Conservation (phyloP, 64 coral and sea anemone genomes). For the Pachyseris speciosa region DNA sequence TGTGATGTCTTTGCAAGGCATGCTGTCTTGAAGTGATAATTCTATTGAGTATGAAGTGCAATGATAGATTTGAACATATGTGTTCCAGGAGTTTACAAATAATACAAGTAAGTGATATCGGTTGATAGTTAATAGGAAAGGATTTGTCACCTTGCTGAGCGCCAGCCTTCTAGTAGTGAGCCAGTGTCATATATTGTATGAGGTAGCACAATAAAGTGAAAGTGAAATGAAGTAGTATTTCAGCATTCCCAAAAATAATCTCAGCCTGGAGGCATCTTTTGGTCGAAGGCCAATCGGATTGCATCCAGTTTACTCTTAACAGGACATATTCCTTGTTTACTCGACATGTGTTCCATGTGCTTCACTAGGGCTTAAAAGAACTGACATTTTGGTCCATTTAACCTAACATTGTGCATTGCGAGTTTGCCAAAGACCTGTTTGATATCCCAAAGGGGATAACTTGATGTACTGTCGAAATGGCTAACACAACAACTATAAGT, state of each 20-base stretch:
- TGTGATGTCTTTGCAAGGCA: conserved; percentile 15
- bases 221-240: conserved; percentile 57
- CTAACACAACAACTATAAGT: no score
- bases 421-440: conserved; percentile 15
- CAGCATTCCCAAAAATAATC: conserved; percentile 22
- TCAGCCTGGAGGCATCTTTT: conserved; percentile 29
- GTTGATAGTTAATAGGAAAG: conserved; percentile 36
- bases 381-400: conserved; percentile 11
- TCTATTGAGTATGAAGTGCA: neutral
- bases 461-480: no score
- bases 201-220: no score
- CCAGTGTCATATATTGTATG: no score
- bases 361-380: conserved; percentile 1
- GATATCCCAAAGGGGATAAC: no score
- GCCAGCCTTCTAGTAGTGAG: conserved; percentile 14
- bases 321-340: conserved; percentile 41
- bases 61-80: conserved; percentile 30
- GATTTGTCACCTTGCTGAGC: conserved; percentile 18
- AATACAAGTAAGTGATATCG: no score
- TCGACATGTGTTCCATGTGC: conserved; percentile 47
- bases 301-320: conserved; percentile 38
- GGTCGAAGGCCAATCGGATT: conserved; percentile 10
- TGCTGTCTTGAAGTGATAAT: conserved; percentile 11
- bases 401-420: conserved; percentile 15
- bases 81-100: conserved; percentile 42